Evolutionary conservation across 2,797 vertebrate genomes (phyloP).

Genomic region (Danio aesculapii): DNA sequence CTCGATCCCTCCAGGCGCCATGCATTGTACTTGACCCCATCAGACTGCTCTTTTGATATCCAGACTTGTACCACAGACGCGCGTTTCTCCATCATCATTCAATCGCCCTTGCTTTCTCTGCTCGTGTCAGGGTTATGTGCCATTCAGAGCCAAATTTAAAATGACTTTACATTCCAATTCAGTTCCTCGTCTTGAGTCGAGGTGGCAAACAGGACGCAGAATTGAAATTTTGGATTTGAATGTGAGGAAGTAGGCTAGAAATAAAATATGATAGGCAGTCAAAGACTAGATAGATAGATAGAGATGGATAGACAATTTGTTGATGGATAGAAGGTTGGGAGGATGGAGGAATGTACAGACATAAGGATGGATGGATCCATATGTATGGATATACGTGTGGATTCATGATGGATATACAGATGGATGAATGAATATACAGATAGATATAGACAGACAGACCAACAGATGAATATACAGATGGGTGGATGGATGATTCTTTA

Average conservation of each 20-base stretch:
- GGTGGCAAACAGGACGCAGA: neutral
- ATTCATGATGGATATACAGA: too few relatives aligned
- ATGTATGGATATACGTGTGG: too few relatives aligned
- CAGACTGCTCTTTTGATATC: conserved; percentile 50
- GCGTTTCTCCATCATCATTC: conserved; percentile 16
- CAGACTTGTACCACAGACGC: neutral
- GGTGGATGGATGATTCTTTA: too few relatives aligned
- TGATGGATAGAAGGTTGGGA: too few relatives aligned
- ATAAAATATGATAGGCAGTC: neutral
- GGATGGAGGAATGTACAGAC: too few relatives aligned
- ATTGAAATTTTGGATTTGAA: neutral
- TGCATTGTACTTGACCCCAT: conserved; percentile 34
- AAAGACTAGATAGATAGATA: too few relatives aligned
- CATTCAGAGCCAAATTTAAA: neutral
- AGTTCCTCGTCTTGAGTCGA: neutral
- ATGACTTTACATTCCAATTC: conserved; percentile 2
- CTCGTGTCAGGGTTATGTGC: neutral
- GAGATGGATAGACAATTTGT: too few relatives aligned
- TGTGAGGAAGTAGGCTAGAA: neutral
- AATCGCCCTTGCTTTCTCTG: neutral
- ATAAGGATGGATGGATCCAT: too few relatives aligned
- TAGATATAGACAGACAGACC: too few relatives aligned
- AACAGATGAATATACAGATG: too few relatives aligned
- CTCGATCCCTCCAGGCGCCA: conserved; percentile 17
- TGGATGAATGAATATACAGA: too few relatives aligned